phyloP scores from a whole-genome alignment of 2,113 vertebrate species.

The Sminthopsis crassicaudata region DNA sequence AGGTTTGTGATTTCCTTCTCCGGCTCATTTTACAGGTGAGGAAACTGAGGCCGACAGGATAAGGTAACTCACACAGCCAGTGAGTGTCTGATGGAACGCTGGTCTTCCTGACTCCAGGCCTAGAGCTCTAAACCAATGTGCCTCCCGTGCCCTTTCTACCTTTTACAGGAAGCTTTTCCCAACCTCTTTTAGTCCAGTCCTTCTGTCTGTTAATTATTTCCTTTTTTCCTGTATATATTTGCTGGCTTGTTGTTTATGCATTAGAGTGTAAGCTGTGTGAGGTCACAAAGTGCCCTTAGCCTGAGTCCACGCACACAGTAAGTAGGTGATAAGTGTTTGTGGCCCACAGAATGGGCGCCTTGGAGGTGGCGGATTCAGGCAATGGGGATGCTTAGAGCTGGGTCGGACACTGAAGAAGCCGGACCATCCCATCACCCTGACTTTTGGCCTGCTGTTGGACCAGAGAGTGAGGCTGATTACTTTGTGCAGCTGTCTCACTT shows the following conservation, averaged over 20 bases:
- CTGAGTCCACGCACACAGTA: no score
- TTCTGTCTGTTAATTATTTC: not conserved
- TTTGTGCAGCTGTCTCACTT: no score
- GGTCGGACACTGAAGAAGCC: no score
- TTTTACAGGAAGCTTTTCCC: not conserved
- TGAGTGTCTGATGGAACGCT: not conserved
- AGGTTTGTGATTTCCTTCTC: not conserved
- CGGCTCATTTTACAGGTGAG: not conserved
- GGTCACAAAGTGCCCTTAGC: not conserved
- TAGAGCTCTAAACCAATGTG: not conserved
- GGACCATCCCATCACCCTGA: no score
- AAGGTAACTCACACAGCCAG: not conserved
- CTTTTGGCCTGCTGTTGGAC: no score
- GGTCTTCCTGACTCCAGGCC: not conserved
- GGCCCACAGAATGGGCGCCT: no score
- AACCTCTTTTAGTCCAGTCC: not conserved
- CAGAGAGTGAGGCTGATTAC: no score
- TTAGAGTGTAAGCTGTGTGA: not conserved
- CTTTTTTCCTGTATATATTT: not conserved
- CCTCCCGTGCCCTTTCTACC: not conserved
- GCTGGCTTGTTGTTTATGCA: not conserved
- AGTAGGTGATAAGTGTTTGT: no score
- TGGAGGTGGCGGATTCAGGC: no score
- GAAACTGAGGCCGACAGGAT: not conserved
- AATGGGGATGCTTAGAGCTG: no score